phyloP scores from a whole-genome alignment of 2,888 invertebrate genomes.

The Sarcophaga carnaria region DNA sequence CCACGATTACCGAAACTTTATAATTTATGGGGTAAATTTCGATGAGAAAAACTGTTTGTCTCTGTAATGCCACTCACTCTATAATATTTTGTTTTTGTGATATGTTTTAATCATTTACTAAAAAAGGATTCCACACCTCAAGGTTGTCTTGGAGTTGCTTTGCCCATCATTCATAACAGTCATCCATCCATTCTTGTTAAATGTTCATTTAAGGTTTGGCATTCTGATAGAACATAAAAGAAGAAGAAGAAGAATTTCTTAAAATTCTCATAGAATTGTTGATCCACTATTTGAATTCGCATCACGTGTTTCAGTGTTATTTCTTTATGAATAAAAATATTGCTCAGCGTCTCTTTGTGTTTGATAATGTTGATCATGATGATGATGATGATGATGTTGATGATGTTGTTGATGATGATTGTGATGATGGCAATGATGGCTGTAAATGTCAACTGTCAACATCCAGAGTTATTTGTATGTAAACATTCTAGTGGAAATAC shows the following conservation, averaged over 20 bases:
- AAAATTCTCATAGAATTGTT: conserved; percentile 18
- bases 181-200: background rate
- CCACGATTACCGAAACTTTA: too few species aligned
- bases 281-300: conserved; percentile 33
- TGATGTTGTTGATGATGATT: background rate
- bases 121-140: too few species aligned
- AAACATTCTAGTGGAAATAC: conserved; percentile 32
- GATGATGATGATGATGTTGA: background rate
- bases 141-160: too few species aligned
- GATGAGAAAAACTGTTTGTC: too few species aligned
- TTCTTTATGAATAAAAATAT: conserved; percentile 34
- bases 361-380: conserved; percentile 3
- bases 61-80: too few species aligned
- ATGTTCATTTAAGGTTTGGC: background rate
- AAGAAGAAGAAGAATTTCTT: too few species aligned
- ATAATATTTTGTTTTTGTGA: too few species aligned
- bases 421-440: background rate
- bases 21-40: too few species aligned
- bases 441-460: conserved; percentile 67
- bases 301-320: conserved; percentile 32
- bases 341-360: conserved; percentile 27
- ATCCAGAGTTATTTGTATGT: conserved; percentile 5
- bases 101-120: too few species aligned
- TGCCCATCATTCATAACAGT: background rate
- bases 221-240: background rate